A percentile compares a stretch with the other conserved stretches of the same genome.
Evolutionary conservation across 2,888 invertebrate species (phyloP).

Genomic region (Pherbina coryleti): DNA sequence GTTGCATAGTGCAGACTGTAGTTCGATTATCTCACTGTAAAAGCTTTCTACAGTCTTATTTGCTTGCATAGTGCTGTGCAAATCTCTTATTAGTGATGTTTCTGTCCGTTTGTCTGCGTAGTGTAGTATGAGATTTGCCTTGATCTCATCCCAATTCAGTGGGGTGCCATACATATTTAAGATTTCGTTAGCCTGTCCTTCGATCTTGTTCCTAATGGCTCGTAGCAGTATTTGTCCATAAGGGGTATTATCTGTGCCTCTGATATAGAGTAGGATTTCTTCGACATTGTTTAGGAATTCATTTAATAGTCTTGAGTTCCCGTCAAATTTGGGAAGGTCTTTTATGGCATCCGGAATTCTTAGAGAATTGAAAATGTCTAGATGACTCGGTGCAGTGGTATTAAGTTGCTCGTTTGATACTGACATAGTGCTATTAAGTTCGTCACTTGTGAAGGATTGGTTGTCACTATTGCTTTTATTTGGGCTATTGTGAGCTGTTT

Average conservation of each 20-base stretch:
- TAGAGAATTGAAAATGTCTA: not conserved
- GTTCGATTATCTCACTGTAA: constrained; percentile 46
- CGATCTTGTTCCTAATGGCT: constrained; percentile 29
- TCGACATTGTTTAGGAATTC: constrained; percentile 46
- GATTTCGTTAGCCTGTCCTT: constrained; percentile 18
- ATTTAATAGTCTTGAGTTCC: not conserved
- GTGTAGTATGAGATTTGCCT: not conserved
- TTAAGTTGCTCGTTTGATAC: too few species aligned
- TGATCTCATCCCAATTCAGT: constrained; percentile 34
- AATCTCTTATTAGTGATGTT: constrained; percentile 14
- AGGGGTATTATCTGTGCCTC: constrained; percentile 27
- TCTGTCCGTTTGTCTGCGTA: constrained; percentile 20
- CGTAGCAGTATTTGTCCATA: constrained; percentile 5
- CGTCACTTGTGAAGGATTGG: too few species aligned
- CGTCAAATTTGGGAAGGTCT: constrained; percentile 40
- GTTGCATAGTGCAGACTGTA: constrained; percentile 44
- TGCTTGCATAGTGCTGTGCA: constrained; percentile 35
- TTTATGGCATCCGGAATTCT: constrained; percentile 47
- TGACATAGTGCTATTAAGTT: too few species aligned
- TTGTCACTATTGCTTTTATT: too few species aligned
- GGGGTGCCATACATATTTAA: constrained; percentile 5
- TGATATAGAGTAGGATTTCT: constrained; percentile 40
- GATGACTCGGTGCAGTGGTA: too few species aligned
- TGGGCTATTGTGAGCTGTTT: too few species aligned
- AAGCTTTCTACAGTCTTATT: too few species aligned